A percentile compares a stretch with the other conserved stretches of the same genome.
These are phyloP conservation scores for Stomatorhinus walkeri DNA, from an alignment of 2,797 vertebrate species.

Conservation along the genomic window DNA sequence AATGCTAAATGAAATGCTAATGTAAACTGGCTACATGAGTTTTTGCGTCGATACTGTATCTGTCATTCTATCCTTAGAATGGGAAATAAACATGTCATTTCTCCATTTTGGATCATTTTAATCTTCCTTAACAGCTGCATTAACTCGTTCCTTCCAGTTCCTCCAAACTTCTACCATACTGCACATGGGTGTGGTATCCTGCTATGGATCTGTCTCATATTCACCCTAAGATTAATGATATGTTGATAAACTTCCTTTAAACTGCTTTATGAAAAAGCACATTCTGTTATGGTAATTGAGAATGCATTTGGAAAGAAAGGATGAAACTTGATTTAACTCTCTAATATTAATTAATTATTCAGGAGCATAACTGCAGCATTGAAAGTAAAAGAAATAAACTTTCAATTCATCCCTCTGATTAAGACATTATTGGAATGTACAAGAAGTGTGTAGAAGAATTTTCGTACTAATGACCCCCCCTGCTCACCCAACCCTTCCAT, in stretches of 20 bases:
- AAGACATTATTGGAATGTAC: not conserved
- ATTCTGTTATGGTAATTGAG: not conserved
- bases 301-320: not conserved
- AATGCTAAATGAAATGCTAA: not conserved
- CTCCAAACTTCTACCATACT: not conserved
- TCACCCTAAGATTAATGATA: not conserved
- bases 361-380: not conserved
- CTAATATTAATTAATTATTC: not conserved
- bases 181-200: not conserved
- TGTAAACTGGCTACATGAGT: not conserved
- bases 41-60: not conserved
- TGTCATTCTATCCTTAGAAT: not conserved
- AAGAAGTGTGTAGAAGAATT: not conserved
- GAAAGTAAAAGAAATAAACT: not conserved
- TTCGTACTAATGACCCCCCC: not conserved
- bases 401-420: not conserved
- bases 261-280: not conserved
- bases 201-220: not conserved
- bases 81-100: not conserved
- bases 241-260: not conserved
- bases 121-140: not conserved
- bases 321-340: not conserved
- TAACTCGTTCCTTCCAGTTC: not conserved
- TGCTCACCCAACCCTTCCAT: not conserved
- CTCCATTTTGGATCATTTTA: not conserved